Evolutionary conservation across 1,140 invertebrate species (phyloP), one percentile per base, ranked within the genome.

Genomic region (Diorhabda sublineata): DNA sequence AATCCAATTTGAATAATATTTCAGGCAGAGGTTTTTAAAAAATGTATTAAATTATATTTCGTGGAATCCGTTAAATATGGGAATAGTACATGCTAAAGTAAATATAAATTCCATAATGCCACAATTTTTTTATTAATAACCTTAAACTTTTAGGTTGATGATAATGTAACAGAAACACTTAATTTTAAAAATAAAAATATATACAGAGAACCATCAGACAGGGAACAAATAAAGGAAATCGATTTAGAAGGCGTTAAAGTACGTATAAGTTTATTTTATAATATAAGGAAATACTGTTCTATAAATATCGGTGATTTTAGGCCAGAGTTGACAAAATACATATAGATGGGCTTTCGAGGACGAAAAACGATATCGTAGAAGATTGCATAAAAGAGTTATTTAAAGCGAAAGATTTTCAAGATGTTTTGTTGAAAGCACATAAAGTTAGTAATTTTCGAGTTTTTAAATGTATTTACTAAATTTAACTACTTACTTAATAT

Each of bases 321-420:
- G 91, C 89, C 42, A 83, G 88, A 74, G 92, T 95, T 2, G 91
- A 93, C 72, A 86, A 87, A 80, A 84, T 96, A 64, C 85, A 92
- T 76, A 85, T 96, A 60, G 91, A 94, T 79, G 93, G 93, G 2
- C 79, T 96, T 7, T 83, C 76, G n/a, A 81, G 92, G 67, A 96
- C 94, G 1, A 93, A 93, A 80, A 89, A 95, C 82, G 92, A 95
- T 73, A 87, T 95, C 63, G 81, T 96, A n/a, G 84, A 87, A 65
- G 84, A 86, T 64, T 88, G 88, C 72, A 85, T 95, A 0, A 82
- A 85, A 60, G 89, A 92, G 45, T 81, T 95, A 8, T 92, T 94
- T 76, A 84, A 85, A 68, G 90, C 91, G 2, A 83, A 84, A 42
- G 84, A 88, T 78, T 89, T 89, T 73, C 84, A 87, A 73, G 87